Percentiles rank a stretch among this genome's conserved stretches.
Evolutionary conservation across 2,888 invertebrate genomes (phyloP).

Genomic region (Margaritifera margaritifera): DNA sequence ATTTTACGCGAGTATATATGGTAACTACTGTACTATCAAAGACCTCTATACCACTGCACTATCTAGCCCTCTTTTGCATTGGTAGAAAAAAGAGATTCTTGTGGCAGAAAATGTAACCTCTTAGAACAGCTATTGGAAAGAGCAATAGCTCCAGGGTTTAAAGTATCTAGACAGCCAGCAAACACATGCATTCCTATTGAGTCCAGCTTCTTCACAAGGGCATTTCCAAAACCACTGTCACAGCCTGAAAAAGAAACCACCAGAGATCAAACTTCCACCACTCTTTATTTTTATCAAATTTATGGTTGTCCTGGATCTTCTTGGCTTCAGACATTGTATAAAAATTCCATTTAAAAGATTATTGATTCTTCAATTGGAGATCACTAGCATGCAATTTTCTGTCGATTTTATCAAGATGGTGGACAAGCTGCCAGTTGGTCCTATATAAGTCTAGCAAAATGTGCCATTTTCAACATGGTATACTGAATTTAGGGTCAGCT

Average conservation of each 20-base stretch:
- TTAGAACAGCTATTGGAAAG: conserved; percentile 62
- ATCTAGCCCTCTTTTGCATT: not conserved
- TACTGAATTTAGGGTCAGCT: no score
- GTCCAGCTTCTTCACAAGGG: conserved; percentile 67
- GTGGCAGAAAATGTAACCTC: conserved; percentile 42
- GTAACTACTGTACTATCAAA: not conserved
- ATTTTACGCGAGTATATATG: not conserved
- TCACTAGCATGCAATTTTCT: no score
- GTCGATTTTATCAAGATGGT: no score
- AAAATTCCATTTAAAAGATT: not conserved
- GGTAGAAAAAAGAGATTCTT: no score
- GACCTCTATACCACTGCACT: not conserved
- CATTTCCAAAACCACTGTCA: conserved; percentile 70
- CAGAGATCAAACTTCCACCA: no score
- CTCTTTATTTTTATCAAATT: not conserved
- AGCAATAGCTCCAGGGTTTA: conserved; percentile 64
- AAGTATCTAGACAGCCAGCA: conserved; percentile 66
- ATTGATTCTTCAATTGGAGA: no score
- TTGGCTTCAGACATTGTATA: not conserved
- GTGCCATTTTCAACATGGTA: no score
- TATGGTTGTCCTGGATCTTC: not conserved
- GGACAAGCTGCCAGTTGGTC: no score
- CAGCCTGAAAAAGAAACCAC: conserved; percentile 58
- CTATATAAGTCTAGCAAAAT: no score
- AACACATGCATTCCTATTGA: conserved; percentile 69